Conservation (phyloP, 2,113 vertebrate species). For the Pseudorhombus dupliciocellatus region DNA sequence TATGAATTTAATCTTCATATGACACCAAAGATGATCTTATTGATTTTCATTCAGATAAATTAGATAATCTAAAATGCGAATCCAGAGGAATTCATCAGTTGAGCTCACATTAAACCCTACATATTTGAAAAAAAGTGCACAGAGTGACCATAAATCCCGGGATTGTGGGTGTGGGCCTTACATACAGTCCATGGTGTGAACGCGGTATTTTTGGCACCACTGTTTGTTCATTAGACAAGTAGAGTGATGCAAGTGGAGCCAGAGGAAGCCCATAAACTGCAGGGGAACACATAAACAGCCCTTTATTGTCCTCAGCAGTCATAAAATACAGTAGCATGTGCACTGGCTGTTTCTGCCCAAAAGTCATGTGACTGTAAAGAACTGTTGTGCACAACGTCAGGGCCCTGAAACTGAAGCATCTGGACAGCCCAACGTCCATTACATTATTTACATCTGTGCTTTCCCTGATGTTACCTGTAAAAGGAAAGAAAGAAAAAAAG, state of each 20-base stretch:
- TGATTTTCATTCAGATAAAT: background rate
- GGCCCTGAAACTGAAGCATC: background rate
- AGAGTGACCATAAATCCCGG: background rate
- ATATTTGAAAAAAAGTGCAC: background rate
- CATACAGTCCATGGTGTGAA: background rate
- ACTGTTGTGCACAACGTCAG: background rate
- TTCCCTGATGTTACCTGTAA: no score
- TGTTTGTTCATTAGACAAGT: slow-evolving; percentile 7
- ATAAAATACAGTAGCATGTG: slow-evolving; percentile 1
- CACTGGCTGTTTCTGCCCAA: background rate
- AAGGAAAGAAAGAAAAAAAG: no score
- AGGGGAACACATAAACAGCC: slow-evolving; percentile 6
- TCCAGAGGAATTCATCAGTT: background rate
- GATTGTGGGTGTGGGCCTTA: slow-evolving; percentile 6
- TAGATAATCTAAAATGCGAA: background rate
- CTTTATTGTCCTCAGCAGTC: background rate
- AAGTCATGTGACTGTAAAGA: background rate
- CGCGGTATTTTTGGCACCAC: slow-evolving; percentile 4
- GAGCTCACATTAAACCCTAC: background rate
- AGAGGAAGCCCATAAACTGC: slow-evolving; percentile 1
- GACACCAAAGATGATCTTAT: background rate
- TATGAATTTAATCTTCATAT: no score
- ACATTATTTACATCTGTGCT: no score
- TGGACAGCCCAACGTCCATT: background rate
- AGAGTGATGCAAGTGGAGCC: background rate